Base-by-base conservation (phyloP, 2,888 invertebrate genomes). In the Chrysomela aeneicollis region DNA sequence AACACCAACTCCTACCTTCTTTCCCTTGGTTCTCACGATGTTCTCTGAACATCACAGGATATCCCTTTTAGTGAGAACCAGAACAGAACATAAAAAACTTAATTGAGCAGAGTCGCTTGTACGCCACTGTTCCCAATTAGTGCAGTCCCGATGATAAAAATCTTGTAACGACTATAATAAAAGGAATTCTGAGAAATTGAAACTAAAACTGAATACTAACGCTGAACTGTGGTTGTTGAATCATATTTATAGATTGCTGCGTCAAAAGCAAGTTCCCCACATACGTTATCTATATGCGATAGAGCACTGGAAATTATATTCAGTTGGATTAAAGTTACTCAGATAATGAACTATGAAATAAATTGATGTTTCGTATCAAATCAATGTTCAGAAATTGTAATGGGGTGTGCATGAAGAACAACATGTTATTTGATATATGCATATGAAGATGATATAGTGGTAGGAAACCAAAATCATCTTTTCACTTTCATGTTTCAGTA, bases 211-310 rank as follows among this genome's bases (percentile, higher is more conserved):
- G 61, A 67, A 66, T 65, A 35, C 35, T 59, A 61, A 64, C 66
- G 67, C 59, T 63, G 70, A 65, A 70, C 51, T 69, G 71, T 66
- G 67, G 65, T 67, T 65, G 63, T 35, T 72, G 73, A 72, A 73
- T 72, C 72, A 67, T 74, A 74, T 73, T 74, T 73, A 73, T 67
- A 73, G 60, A 71, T 73, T 73, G 61, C 63, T 30, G 59, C 49
- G 47, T 65, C 63, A 55, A 64, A 62, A 54, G 59, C 59, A 58
- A 61, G 61, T 61, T 63, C 58, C 60, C 63, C 50, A 61, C 63
- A 64, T 64, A 65, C 61, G 61, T 65, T 65, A 61, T 65, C 61
- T 66, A 63, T 63, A 68, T 61, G 63, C 59, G 66, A 68, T 68
- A 55, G 55, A 54, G 54, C 30, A 66, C 55, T 66, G 68, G 63